These are phyloP conservation scores for Anabas testudineus DNA, from an alignment of 2,797 vertebrate genomes.

Conservation along the genomic window DNA sequence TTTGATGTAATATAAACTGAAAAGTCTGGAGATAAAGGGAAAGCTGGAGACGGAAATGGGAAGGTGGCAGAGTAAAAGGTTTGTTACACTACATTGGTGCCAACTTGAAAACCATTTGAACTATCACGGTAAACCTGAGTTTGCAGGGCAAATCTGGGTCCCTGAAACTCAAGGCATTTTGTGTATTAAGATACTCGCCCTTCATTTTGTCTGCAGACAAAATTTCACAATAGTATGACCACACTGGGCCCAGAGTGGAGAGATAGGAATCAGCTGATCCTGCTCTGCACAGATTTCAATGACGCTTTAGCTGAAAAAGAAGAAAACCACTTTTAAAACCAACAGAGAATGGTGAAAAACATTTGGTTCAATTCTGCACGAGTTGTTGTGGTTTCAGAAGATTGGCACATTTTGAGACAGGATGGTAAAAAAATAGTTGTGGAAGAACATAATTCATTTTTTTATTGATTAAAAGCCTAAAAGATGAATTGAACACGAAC, in stretches of 20 bases:
- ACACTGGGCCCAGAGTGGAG: neutral
- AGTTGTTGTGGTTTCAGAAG: constrained; percentile 11
- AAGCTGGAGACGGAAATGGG: constrained; percentile 40
- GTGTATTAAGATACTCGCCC: neutral
- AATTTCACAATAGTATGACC: neutral
- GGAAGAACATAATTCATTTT: constrained; percentile 1
- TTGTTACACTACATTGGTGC: constrained; percentile 43
- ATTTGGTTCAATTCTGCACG: neutral
- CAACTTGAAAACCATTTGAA: constrained; percentile 53
- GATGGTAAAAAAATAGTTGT: constrained; percentile 4
- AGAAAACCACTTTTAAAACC: neutral
- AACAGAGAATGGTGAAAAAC: neutral
- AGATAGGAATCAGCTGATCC: neutral
- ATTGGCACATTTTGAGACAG: neutral
- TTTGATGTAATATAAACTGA: neutral
- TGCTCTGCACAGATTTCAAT: neutral
- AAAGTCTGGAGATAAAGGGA: constrained; percentile 13
- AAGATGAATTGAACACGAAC: constrained; percentile 16
- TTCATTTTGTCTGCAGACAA: constrained; percentile 1
- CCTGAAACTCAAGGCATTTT: constrained; percentile 15
- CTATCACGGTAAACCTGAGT: constrained; percentile 3
- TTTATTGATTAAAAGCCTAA: constrained; percentile 34
- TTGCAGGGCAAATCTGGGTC: constrained; percentile 1
- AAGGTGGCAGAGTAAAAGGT: constrained; percentile 15
- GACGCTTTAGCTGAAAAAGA: neutral